Evolutionary conservation across 2,113 vertebrate species (phyloP).

Genomic region (Oplegnathus fasciatus): DNA sequence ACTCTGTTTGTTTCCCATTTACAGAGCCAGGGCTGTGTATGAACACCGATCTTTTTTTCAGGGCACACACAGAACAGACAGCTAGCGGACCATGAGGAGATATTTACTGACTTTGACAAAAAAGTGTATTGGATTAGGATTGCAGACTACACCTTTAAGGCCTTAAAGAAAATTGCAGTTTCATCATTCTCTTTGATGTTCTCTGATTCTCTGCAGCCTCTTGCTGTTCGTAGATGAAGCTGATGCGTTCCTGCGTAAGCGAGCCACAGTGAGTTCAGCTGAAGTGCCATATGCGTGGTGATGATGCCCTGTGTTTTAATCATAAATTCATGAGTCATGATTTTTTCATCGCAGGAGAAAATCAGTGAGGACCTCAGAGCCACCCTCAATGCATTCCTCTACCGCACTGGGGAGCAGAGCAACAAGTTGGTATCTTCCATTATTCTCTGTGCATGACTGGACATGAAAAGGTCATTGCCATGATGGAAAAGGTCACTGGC

Average conservation of each 20-base stretch:
- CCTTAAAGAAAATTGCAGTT: neutral
- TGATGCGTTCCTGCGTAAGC: slow-evolving; percentile 90
- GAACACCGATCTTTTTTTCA: too few relatives aligned
- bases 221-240: slow-evolving; percentile 93
- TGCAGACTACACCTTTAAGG: neutral
- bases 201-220: slow-evolving; percentile 78
- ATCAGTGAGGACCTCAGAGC: slow-evolving; percentile 93
- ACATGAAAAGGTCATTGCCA: slow-evolving; percentile 54
- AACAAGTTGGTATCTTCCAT: slow-evolving; percentile 79
- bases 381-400: slow-evolving; percentile 91
- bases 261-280: slow-evolving; percentile 87
- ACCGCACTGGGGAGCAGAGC: slow-evolving; percentile 91
- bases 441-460: slow-evolving; percentile 45
- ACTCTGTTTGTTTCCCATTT: too few relatives aligned
- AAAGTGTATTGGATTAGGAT: too few relatives aligned
- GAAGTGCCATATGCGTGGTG: slow-evolving; percentile 43
- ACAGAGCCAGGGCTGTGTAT: too few relatives aligned
- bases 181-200: slow-evolving; percentile 53
- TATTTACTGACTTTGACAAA: too few relatives aligned
- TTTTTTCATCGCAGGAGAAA: slow-evolving; percentile 86
- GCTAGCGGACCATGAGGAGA: too few relatives aligned
- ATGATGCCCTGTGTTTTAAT: slow-evolving; percentile 48
- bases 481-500: slow-evolving; percentile 53
- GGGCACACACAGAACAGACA: too few relatives aligned
- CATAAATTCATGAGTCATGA: slow-evolving; percentile 63